Conservation (phyloP, 2,888 invertebrate species). For the Hyposoter dolosus region DNA sequence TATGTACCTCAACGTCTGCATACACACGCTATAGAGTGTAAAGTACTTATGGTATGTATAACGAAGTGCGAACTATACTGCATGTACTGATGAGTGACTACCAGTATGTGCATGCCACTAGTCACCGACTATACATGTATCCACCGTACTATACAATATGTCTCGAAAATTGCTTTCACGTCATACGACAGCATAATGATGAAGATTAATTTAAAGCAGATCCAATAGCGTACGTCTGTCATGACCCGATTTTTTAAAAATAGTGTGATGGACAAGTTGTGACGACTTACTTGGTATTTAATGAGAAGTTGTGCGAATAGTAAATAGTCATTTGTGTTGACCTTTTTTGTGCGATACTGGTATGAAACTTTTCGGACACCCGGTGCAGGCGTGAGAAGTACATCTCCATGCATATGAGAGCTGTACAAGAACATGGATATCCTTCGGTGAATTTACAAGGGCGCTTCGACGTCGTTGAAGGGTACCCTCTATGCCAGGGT, state of each 20-base stretch:
- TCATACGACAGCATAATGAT: background rate
- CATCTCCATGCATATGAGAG: conserved; percentile 12
- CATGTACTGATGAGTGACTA: conserved; percentile 44
- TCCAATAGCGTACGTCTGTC: no score
- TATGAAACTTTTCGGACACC: background rate
- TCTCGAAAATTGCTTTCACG: background rate
- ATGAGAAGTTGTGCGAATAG: background rate
- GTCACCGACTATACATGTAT: conserved; percentile 5
- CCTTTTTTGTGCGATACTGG: background rate
- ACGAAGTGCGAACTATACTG: conserved; percentile 62
- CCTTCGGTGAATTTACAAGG: conserved; percentile 41
- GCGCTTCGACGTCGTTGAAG: conserved; percentile 27
- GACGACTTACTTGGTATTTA: background rate
- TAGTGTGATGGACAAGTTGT: background rate
- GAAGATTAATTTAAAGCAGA: background rate
- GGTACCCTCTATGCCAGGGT: conserved; percentile 10
- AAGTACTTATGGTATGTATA: conserved; percentile 62
- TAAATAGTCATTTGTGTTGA: background rate
- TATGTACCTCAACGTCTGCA: conserved; percentile 17
- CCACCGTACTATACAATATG: background rate
- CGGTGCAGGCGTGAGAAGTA: background rate
- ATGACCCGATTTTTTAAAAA: background rate
- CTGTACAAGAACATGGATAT: conserved; percentile 34
- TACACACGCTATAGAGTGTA: conserved; percentile 46
- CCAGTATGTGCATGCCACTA: conserved; percentile 21